Conservation (phyloP, 2,113 vertebrate species). For the Trachemys scripta region DNA sequence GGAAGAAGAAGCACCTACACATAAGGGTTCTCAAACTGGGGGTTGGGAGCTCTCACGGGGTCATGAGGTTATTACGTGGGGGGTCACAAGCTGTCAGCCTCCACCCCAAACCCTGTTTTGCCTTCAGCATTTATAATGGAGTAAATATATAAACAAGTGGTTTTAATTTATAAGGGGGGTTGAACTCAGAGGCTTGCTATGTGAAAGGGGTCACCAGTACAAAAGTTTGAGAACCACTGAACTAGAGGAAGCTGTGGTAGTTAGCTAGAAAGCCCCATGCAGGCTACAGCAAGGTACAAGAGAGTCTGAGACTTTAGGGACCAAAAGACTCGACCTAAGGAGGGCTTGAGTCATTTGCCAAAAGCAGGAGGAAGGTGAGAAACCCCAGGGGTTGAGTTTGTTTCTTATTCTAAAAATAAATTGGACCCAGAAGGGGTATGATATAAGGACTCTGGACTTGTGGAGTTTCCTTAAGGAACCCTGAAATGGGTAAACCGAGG, state of each 20-base stretch:
- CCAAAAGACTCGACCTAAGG: not conserved
- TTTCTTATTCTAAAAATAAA: not conserved
- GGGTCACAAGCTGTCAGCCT: too few species aligned
- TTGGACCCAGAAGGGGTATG: too few species aligned
- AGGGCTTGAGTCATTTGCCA: not conserved
- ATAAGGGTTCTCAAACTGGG: too few species aligned
- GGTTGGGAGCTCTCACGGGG: too few species aligned
- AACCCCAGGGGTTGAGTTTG: not conserved
- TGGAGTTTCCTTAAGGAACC: not conserved
- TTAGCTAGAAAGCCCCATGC: not conserved
- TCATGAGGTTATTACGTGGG: too few species aligned
- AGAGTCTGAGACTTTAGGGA: not conserved
- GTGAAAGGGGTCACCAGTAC: too few species aligned
- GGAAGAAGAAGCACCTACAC: not conserved
- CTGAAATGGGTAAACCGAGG: not conserved
- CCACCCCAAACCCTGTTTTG: too few species aligned
- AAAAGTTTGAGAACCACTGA: too few species aligned
- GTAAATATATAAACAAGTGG: too few species aligned
- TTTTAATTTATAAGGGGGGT: too few species aligned
- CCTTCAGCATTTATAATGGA: too few species aligned
- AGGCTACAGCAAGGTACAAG: not conserved
- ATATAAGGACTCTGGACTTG: not conserved
- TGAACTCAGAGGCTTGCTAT: too few species aligned
- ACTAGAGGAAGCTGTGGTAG: not conserved
- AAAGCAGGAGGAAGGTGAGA: not conserved